These are phyloP conservation scores for Pristionchus arcanus DNA, from an alignment of 2,888 invertebrate species.

Conservation along the genomic window DNA sequence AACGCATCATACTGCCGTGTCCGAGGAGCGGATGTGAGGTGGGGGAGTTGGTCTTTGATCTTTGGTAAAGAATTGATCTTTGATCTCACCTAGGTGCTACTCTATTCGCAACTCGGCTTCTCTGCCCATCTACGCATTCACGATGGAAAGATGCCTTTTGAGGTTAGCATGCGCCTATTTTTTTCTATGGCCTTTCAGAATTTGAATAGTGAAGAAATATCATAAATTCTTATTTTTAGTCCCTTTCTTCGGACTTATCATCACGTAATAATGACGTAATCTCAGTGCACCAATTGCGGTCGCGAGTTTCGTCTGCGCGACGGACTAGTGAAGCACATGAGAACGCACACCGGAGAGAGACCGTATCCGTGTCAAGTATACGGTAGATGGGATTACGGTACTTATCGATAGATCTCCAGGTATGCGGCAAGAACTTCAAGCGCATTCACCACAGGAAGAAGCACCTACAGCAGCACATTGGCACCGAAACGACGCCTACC, in stretches of 20 bases:
- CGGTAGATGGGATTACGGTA: conserved; percentile 31
- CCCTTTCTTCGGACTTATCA: neutral
- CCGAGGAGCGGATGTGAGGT: conserved; percentile 51
- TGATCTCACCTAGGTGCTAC: conserved; percentile 35
- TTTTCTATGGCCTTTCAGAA: neutral
- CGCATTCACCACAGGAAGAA: conserved; percentile 55
- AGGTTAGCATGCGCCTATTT: neutral
- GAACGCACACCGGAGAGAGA: conserved; percentile 53
- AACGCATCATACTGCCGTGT: conserved; percentile 43
- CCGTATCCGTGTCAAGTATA: conserved; percentile 51
- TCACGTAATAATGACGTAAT: neutral
- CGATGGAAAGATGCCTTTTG: conserved; percentile 54
- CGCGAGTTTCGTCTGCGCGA: conserved; percentile 53
- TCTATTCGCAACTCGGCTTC: conserved; percentile 52
- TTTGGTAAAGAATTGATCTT: neutral
- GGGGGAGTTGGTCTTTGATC: conserved; percentile 14
- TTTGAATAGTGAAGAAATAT: too few relatives aligned
- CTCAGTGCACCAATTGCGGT: conserved; percentile 51
- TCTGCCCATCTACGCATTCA: conserved; percentile 53
- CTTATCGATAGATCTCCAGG: conserved; percentile 10
- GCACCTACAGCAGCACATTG: conserved; percentile 46
- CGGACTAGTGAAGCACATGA: conserved; percentile 54
- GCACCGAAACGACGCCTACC: conserved; percentile 11
- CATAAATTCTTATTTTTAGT: too few relatives aligned
- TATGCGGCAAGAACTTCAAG: conserved; percentile 56